Evolutionary conservation across 1,140 invertebrate genomes (phyloP).

Genomic region (Triops cancriformis): DNA sequence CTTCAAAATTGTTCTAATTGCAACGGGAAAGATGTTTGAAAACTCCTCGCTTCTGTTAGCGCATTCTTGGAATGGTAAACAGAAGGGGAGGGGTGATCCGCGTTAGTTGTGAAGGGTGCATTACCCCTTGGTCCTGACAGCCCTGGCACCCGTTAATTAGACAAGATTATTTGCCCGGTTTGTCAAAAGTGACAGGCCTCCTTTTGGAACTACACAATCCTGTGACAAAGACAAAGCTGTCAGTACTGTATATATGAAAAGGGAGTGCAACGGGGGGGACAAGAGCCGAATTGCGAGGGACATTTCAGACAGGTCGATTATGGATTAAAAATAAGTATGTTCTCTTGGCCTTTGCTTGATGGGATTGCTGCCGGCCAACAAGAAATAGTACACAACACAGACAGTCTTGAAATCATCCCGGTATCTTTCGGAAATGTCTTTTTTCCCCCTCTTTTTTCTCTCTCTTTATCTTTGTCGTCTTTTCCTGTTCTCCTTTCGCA

Average conservation of each 20-base stretch:
- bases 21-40: not conserved
- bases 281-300: not conserved
- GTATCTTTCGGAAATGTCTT: not conserved
- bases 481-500: not conserved
- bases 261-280: not conserved
- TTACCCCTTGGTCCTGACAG: slow-evolving; percentile 3
- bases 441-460: not conserved
- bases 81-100: not conserved
- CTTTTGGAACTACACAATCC: not conserved
- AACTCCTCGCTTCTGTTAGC: not conserved
- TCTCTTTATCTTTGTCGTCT: not conserved
- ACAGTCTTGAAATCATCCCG: not conserved
- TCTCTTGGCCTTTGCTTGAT: not conserved
- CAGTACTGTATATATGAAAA: not conserved
- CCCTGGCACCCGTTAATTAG: slow-evolving; percentile 5
- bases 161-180: slow-evolving; percentile 10
- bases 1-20: too few species aligned
- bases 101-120: not conserved
- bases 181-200: slow-evolving; percentile 8
- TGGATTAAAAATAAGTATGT: slow-evolving; percentile 9
- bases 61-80: slow-evolving; percentile 1
- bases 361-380: not conserved
- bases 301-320: not conserved
- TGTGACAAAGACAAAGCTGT: slow-evolving; percentile 10
- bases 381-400: not conserved